Evolutionary conservation across 2,113 vertebrate species (phyloP).

Genomic region (Ictidomys tridecemlineatus): DNA sequence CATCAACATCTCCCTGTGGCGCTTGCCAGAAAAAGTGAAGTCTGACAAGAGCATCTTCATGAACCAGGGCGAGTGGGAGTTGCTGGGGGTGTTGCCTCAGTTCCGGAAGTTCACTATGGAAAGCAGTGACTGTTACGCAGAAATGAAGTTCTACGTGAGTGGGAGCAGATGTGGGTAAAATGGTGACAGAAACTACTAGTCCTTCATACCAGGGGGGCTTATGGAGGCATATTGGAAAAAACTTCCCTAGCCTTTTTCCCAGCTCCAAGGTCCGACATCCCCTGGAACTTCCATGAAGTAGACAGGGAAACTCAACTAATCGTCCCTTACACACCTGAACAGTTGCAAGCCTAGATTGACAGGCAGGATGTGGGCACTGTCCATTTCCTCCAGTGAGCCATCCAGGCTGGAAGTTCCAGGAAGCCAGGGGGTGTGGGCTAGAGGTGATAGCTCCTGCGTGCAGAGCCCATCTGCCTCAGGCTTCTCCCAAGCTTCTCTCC

Average conservation of each 20-base stretch:
- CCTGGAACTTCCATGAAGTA: rapidly evolving
- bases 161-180: neutral
- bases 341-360: neutral
- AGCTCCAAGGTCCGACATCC: neutral
- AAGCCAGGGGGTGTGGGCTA: neutral
- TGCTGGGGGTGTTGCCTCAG: constrained; percentile 93
- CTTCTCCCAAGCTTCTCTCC: neutral
- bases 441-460: neutral
- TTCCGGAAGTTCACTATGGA: constrained; percentile 95
- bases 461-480: neutral
- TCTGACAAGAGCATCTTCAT: constrained; percentile 95
- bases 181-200: rapidly evolving
- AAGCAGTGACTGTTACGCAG: constrained; percentile 90
- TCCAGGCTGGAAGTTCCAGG: neutral
- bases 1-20: constrained; percentile 97
- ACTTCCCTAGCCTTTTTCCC: neutral
- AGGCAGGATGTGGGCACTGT: neutral
- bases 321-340: neutral
- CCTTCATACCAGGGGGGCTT: rapidly evolving
- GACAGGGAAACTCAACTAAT: rapidly evolving
- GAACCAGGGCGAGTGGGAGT: constrained; percentile 99
- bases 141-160: constrained; percentile 98
- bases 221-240: rapidly evolving
- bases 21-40: constrained; percentile 93
- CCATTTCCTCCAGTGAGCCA: neutral